Base-by-base conservation (phyloP, 1,140 invertebrate genomes). In the Hyposmocoma kahamanoa region DNA sequence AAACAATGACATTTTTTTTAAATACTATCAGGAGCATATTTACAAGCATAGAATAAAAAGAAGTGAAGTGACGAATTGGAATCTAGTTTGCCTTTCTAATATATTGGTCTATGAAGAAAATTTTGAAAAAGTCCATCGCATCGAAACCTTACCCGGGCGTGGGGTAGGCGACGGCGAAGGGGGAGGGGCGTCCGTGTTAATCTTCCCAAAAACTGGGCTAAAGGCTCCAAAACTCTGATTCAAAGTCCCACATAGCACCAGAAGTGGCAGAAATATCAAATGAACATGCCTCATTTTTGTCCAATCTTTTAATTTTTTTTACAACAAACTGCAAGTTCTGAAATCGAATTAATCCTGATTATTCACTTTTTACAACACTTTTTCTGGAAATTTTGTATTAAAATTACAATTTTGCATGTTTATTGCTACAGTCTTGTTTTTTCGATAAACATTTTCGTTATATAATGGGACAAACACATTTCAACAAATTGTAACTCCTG, bases 401-500 rank as follows among this genome's bases (percentile, higher is more conserved):
- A n/a, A n/a, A n/a, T n/a, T n/a, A n/a, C n/a, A n/a, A n/a, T n/a
- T n/a, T n/a, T n/a, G n/a, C n/a, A n/a, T n/a, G n/a, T n/a, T n/a
- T n/a, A n/a, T n/a, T n/a, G n/a, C n/a, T n/a, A n/a, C n/a, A n/a
- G n/a, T n/a, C n/a, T n/a, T n/a, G n/a, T n/a, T n/a, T n/a, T n/a
- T n/a, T n/a, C n/a, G n/a, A n/a, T 51, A 53, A 57, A 55, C 53
- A 55, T 46, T 57, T 56, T 57, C 52, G 57, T 59, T 17, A 67
- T 53, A 67, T 62, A 67, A 67, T 67, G 63, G 63, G 63, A 67
- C 63, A 55, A 30, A n/a, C n/a, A n/a, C n/a, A n/a, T n/a, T n/a
- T n/a, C n/a, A n/a, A n/a, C n/a, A n/a, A n/a, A n/a, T n/a, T n/a
- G n/a, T n/a, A n/a, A n/a, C n/a, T n/a, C n/a, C n/a, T n/a, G n/a